phyloP scores from a whole-genome alignment of 2,888 invertebrate species.

The Drosophila atripex region DNA sequence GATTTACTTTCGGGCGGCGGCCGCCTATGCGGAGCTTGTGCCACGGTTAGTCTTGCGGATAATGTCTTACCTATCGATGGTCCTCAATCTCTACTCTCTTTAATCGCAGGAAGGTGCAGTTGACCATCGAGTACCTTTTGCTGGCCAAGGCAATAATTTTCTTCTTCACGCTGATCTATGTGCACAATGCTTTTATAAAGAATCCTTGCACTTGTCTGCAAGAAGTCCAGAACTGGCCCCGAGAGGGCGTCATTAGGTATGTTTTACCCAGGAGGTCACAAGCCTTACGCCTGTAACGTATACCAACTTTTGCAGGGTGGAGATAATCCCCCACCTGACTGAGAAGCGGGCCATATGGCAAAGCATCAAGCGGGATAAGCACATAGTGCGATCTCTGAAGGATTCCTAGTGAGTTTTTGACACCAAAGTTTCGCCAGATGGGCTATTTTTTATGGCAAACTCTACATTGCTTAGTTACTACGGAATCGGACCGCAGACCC shows the following conservation, averaged over 20 bases:
- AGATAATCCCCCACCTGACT: slow-evolving; percentile 81
- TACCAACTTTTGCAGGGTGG: slow-evolving; percentile 70
- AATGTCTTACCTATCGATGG: background rate
- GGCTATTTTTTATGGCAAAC: background rate
- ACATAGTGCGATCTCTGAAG: slow-evolving; percentile 71
- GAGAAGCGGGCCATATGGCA: slow-evolving; percentile 74
- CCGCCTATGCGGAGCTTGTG: slow-evolving; percentile 96
- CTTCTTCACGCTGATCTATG: slow-evolving; percentile 96
- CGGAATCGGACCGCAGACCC: slow-evolving; percentile 81
- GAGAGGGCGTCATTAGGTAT: slow-evolving; percentile 92
- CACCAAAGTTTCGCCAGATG: background rate
- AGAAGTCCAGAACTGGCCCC: slow-evolving; percentile 95
- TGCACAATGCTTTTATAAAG: slow-evolving; percentile 96
- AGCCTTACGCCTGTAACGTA: background rate
- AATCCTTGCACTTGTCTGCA: slow-evolving; percentile 97
- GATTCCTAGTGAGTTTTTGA: slow-evolving; percentile 69
- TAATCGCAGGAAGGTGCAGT: slow-evolving; percentile 74
- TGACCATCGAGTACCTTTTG: slow-evolving; percentile 81
- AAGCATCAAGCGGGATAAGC: slow-evolving; percentile 67
- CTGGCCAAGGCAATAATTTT: slow-evolving; percentile 89
- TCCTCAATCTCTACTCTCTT: background rate
- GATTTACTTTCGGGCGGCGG: slow-evolving; percentile 95
- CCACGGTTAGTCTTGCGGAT: slow-evolving; percentile 87
- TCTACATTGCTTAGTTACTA: slow-evolving; percentile 63
- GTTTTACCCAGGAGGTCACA: background rate